A percentile compares a stretch with the other conserved stretches of the same genome.
Conservation (phyloP, 1,140 invertebrate species). For the Drosophila albomicans region DNA sequence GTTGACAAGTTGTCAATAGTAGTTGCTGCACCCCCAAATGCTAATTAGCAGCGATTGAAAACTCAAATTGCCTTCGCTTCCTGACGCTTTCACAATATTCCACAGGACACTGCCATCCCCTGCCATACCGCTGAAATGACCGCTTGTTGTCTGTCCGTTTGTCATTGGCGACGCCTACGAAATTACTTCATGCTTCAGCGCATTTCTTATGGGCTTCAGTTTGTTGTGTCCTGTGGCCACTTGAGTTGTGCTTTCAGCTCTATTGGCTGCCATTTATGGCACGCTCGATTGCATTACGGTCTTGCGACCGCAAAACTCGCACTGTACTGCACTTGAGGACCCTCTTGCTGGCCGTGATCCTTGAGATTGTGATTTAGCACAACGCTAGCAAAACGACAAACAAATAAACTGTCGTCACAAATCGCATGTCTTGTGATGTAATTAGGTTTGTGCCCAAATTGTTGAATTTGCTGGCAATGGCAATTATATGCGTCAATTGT, state of each 20-base stretch:
- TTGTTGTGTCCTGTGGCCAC: conserved; percentile 45
- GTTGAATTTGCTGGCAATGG: conserved; percentile 52
- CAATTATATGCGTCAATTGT: conserved; percentile 79
- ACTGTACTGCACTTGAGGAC: conserved; percentile 28
- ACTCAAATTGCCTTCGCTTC: conserved; percentile 65
- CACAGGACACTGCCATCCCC: conserved; percentile 3
- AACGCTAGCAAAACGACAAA: conserved; percentile 39
- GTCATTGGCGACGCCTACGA: conserved; percentile 58
- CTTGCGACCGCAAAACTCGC: conserved; percentile 56
- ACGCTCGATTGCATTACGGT: conserved; percentile 60
- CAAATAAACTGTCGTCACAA: conserved; percentile 40
- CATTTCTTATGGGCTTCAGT: conserved; percentile 53
- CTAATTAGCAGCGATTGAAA: conserved; percentile 81
- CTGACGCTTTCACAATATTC: conserved; percentile 8
- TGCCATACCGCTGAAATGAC: not conserved
- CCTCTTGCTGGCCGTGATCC: conserved; percentile 4
- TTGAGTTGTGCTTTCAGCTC: conserved; percentile 79
- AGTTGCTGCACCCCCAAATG: conserved; percentile 30
- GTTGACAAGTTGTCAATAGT: conserved; percentile 71
- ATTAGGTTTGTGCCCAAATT: conserved; percentile 78
- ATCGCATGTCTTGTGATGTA: conserved; percentile 50
- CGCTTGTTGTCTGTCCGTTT: conserved; percentile 4
- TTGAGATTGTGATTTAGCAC: conserved; percentile 56
- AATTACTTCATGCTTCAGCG: conserved; percentile 61
- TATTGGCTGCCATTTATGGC: conserved; percentile 73